A percentile compares a stretch with the other conserved stretches of the same genome.
Conservation (phyloP, 2,888 invertebrate genomes). For the Ellobium chinense region DNA sequence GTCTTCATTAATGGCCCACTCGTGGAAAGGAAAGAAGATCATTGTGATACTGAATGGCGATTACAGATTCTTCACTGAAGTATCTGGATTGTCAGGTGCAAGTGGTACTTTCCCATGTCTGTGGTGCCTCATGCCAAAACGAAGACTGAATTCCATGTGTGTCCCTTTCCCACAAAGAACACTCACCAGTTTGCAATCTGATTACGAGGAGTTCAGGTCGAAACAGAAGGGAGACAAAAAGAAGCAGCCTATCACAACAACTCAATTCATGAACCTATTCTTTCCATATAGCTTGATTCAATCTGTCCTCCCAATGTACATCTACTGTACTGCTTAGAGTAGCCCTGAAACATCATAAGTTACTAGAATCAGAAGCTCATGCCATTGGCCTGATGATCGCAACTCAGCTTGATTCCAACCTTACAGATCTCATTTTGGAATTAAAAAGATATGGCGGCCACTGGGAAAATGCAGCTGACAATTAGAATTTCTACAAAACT, state of each 20-base stretch:
- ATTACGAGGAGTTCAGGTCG: background rate
- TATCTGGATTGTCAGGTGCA: background rate
- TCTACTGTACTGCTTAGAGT: background rate
- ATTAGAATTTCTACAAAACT: background rate
- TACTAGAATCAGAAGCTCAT: background rate
- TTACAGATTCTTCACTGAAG: conserved; percentile 1
- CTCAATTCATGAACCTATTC: background rate
- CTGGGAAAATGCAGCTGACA: background rate
- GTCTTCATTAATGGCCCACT: background rate
- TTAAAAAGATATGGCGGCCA: background rate
- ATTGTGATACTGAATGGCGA: conserved; percentile 18
- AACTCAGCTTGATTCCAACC: background rate
- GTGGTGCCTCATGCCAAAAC: conserved; percentile 18
- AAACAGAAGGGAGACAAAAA: background rate
- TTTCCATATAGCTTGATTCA: background rate
- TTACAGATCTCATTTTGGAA: background rate
- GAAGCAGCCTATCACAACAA: background rate
- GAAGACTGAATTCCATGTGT: background rate
- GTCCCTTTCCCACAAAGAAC: background rate
- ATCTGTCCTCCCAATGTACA: background rate
- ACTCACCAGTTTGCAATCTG: background rate
- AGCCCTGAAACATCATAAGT: background rate
- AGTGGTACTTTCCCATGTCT: conserved; percentile 21
- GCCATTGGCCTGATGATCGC: background rate
- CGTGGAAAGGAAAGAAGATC: conserved; percentile 14